Percentiles rank a stretch among this genome's conserved stretches.
Conservation (phyloP, 2,888 invertebrate species). For the Nomada flava region DNA sequence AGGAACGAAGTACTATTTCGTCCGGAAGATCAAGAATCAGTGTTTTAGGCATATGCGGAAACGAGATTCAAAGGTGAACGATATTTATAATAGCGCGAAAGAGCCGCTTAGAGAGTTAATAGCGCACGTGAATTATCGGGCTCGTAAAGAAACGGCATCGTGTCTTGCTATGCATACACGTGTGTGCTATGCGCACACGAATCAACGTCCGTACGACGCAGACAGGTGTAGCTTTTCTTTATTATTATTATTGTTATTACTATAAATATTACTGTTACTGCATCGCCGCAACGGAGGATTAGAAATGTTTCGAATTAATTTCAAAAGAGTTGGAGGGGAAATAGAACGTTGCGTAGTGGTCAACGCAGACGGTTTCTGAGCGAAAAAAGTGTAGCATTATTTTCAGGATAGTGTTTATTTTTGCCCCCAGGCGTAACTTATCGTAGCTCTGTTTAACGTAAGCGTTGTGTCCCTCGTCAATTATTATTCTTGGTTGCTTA, state of each 20-base stretch:
- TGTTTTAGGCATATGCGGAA: conserved; percentile 47
- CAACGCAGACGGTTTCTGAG: conserved; percentile 34
- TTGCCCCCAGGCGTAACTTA: conserved; percentile 57
- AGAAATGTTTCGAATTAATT: not conserved
- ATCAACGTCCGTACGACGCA: not conserved
- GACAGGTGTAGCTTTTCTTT: not conserved
- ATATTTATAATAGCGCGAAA: conserved; percentile 51
- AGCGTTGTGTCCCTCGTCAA: conserved; percentile 63
- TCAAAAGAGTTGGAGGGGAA: not conserved
- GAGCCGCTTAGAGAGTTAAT: conserved; percentile 39
- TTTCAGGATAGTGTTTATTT: conserved; percentile 70
- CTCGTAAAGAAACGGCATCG: conserved; percentile 32
- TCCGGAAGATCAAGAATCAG: conserved; percentile 11
- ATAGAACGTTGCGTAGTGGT: not conserved
- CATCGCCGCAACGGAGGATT: too few species aligned
- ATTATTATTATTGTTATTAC: not conserved
- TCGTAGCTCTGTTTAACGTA: conserved; percentile 68
- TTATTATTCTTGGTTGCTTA: conserved; percentile 72
- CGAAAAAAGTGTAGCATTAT: conserved; percentile 64
- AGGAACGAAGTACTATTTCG: not conserved
- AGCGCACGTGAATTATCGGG: conserved; percentile 40
- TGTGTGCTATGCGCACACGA: not conserved
- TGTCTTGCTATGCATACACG: not conserved
- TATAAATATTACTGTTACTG: too few species aligned
- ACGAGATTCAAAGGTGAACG: conserved; percentile 29